Evolutionary conservation across 1,140 invertebrate genomes (phyloP).

Genomic region (Heliconius hermathena): DNA sequence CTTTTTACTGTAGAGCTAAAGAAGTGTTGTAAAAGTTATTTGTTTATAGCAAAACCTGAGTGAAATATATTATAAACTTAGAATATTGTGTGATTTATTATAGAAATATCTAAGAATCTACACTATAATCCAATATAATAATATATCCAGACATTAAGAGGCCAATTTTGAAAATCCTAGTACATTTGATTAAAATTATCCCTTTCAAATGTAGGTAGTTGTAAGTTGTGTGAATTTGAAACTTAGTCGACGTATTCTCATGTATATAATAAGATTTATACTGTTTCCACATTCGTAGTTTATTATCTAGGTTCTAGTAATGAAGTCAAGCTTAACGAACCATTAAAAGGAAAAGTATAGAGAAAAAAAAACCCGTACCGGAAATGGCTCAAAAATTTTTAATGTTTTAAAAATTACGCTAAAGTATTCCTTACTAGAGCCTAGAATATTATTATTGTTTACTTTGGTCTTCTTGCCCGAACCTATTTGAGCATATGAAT

Average conservation of each 20-base stretch:
- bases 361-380: not conserved
- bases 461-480: conserved; percentile 52
- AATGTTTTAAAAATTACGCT: not conserved
- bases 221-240: conserved; percentile 28
- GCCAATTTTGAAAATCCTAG: not conserved
- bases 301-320: conserved; percentile 14
- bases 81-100: not conserved
- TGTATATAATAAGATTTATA: conserved; percentile 29
- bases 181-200: not conserved
- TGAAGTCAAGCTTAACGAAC: not conserved
- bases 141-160: not conserved
- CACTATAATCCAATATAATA: not conserved
- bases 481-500: conserved; percentile 50
- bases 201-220: conserved; percentile 9
- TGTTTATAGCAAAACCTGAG: not conserved
- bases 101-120: not conserved
- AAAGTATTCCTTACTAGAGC: not conserved
- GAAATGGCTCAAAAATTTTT: conserved; percentile 10
- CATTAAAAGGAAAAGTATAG: not conserved
- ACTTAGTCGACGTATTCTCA: conserved; percentile 31
- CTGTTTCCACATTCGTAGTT: conserved; percentile 17
- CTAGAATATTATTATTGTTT: conserved; percentile 12
- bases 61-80: not conserved
- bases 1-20: not conserved
- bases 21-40: not conserved